Percentiles rank a stretch among this genome's conserved stretches.
phyloP scores from a whole-genome alignment of 2,797 vertebrate genomes.

The Hirundo rustica region DNA sequence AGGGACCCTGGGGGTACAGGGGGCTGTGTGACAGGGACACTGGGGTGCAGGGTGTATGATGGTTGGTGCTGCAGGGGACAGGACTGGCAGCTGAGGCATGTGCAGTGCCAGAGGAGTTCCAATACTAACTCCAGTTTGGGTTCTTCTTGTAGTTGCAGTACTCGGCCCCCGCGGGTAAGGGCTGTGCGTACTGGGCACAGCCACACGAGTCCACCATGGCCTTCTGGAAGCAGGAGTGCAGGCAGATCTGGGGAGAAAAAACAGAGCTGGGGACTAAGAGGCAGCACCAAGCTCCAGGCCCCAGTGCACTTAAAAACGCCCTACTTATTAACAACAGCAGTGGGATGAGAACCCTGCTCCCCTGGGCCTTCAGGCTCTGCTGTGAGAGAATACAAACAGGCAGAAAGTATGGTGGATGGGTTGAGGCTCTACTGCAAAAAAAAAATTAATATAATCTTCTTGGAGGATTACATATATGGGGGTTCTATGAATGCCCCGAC shows the following conservation, averaged over 20 bases:
- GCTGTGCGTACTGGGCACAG: constrained; percentile 79
- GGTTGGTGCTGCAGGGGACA: not conserved
- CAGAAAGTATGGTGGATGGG: not conserved
- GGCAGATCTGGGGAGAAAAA: constrained; percentile 74
- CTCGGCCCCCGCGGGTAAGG: constrained; percentile 65
- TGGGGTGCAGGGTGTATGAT: not conserved
- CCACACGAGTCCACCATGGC: constrained; percentile 78
- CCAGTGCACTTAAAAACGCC: not conserved
- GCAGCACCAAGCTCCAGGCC: not conserved
- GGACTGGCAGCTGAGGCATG: rapidly evolving
- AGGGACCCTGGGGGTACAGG: not conserved
- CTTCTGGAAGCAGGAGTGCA: constrained; percentile 82
- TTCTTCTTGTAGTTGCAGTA: constrained; percentile 82
- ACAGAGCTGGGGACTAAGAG: not conserved
- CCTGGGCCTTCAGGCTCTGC: not conserved
- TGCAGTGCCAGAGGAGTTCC: not conserved
- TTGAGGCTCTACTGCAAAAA: not conserved
- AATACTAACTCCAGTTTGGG: constrained; percentile 81
- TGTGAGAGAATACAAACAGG: not conserved
- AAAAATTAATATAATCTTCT: not conserved
- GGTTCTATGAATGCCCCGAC: not conserved
- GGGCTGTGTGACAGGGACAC: not conserved
- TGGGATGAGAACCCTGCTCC: not conserved
- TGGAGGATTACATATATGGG: not conserved
- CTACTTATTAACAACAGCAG: not conserved